phyloP scores from a whole-genome alignment of 1,140 invertebrate species.

The Micrasema longulum region DNA sequence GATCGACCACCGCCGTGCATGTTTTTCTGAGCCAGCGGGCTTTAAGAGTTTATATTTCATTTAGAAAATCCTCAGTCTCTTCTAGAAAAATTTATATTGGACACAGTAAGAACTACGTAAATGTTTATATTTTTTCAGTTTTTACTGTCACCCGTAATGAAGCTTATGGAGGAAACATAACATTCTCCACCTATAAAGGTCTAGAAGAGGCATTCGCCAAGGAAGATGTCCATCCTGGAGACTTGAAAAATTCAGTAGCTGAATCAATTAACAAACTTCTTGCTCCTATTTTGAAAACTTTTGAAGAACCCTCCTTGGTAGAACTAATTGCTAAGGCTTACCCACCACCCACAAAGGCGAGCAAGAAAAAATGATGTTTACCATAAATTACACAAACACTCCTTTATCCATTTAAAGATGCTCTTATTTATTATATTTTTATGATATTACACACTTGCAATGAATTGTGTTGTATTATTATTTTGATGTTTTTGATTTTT shows the following conservation, averaged over 20 bases:
- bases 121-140: slow-evolving; percentile 56
- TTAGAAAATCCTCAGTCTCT: too few species aligned
- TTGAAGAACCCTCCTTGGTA: slow-evolving; percentile 84
- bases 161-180: slow-evolving; percentile 81
- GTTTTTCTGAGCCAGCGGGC: too few species aligned
- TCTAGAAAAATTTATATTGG: too few species aligned
- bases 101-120: too few species aligned
- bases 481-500: slow-evolving; percentile 1
- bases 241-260: slow-evolving; percentile 90
- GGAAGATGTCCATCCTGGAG: slow-evolving; percentile 91
- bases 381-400: slow-evolving; percentile 42
- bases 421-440: neutral
- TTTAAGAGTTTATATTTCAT: too few species aligned
- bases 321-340: slow-evolving; percentile 81
- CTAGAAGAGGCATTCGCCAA: slow-evolving; percentile 84
- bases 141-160: slow-evolving; percentile 71
- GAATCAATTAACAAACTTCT: slow-evolving; percentile 88
- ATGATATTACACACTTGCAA: neutral
- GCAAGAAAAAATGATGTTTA: slow-evolving; percentile 58
- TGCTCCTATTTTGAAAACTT: slow-evolving; percentile 90
- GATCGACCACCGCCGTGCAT: too few species aligned
- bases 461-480: neutral
- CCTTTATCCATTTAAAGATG: neutral
- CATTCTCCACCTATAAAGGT: slow-evolving; percentile 80
- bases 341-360: slow-evolving; percentile 76